Conservation (phyloP, 2,113 vertebrate genomes). For the Sisor rabdophorus region DNA sequence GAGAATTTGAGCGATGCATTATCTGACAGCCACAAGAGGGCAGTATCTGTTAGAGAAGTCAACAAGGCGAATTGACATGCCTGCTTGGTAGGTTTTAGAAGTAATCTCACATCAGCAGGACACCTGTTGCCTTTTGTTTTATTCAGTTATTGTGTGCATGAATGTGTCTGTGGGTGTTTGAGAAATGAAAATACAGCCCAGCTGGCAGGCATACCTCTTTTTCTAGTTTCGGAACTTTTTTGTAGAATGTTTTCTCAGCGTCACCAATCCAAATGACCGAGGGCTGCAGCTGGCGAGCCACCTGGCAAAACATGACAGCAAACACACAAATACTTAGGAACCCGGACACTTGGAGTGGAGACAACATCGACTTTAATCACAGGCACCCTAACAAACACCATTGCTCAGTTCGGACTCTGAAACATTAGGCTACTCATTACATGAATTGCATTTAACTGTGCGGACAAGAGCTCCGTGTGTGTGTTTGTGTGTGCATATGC, state of each 20-base stretch:
- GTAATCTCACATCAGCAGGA: neutral
- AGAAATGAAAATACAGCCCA: slow-evolving; percentile 3
- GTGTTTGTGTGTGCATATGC: neutral
- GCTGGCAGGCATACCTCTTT: slow-evolving; percentile 62
- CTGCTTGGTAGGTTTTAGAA: no score
- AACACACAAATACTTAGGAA: neutral
- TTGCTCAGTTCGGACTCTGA: neutral
- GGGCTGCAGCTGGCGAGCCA: slow-evolving; percentile 77
- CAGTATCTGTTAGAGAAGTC: slow-evolving; percentile 27
- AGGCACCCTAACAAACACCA: neutral
- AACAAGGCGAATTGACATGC: neutral
- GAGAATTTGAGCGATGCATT: neutral
- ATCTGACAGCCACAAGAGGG: slow-evolving; percentile 43
- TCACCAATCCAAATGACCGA: slow-evolving; percentile 82
- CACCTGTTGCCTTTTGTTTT: slow-evolving; percentile 14
- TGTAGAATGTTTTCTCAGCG: slow-evolving; percentile 79
- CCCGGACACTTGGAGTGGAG: slow-evolving; percentile 7
- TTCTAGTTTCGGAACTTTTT: slow-evolving; percentile 60
- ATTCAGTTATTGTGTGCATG: slow-evolving; percentile 10
- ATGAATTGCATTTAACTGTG: neutral
- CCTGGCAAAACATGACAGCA: slow-evolving; percentile 60
- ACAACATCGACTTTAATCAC: slow-evolving; percentile 31
- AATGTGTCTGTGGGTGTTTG: slow-evolving; percentile 5
- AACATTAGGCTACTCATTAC: neutral
- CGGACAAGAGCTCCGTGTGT: neutral